Conservation (phyloP, 2,797 vertebrate species). For the Nannoperca australis region DNA sequence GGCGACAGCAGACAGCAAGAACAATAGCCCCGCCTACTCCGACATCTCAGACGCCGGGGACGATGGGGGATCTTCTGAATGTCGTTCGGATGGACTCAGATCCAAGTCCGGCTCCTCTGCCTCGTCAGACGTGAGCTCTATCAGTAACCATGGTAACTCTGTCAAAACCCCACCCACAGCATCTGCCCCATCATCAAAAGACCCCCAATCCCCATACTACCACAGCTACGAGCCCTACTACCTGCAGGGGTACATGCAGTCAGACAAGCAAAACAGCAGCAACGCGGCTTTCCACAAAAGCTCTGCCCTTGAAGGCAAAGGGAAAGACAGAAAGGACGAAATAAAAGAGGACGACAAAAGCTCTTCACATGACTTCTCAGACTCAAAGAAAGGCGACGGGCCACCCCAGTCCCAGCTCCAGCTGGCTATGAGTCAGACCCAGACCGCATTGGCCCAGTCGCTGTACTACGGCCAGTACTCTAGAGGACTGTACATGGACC, state of each 20-base stretch:
- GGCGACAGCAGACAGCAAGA: constrained; percentile 92
- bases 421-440: constrained; percentile 95
- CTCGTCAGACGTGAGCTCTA: constrained; percentile 82
- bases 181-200: constrained; percentile 84
- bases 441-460: constrained; percentile 97
- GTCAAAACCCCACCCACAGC: constrained; percentile 86
- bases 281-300: constrained; percentile 83
- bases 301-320: constrained; percentile 87
- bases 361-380: constrained; percentile 81
- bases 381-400: constrained; percentile 80
- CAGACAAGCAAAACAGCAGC: constrained; percentile 86
- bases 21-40: constrained; percentile 96
- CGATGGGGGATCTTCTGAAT: constrained; percentile 92
- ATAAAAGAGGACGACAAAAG: constrained; percentile 90
- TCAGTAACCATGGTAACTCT: constrained; percentile 86
- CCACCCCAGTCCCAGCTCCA: constrained; percentile 93
- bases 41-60: constrained; percentile 98
- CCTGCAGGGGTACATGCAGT: constrained; percentile 93
- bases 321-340: constrained; percentile 92
- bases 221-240: constrained; percentile 96
- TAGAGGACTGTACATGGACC: constrained; percentile 96
- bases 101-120: constrained; percentile 88
- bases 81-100: constrained; percentile 90
- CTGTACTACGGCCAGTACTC: constrained; percentile 98
- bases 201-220: constrained; percentile 93